A percentile compares a stretch with the other conserved stretches of the same genome.
These are phyloP conservation scores for Eulemur mongoz DNA, from an alignment of 2,797 vertebrate genomes.

Conservation along the genomic window DNA sequence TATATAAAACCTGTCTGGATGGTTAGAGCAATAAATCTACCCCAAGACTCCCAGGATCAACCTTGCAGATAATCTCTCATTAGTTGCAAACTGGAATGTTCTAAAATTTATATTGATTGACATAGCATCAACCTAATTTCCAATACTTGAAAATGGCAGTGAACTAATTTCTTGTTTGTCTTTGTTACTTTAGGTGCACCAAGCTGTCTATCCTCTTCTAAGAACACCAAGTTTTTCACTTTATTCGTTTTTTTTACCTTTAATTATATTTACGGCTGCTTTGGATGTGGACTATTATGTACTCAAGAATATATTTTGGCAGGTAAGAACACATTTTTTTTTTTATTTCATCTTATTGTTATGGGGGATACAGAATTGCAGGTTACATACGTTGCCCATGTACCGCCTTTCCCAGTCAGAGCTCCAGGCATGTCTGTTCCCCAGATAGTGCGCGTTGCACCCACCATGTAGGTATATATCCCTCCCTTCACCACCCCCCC, in stretches of 20 bases:
- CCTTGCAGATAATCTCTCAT: neutral
- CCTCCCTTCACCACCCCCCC: too few relatives aligned
- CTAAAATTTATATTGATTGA: neutral
- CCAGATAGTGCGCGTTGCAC: too few relatives aligned
- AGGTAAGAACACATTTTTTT: constrained; percentile 61
- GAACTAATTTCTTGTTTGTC: constrained; percentile 20
- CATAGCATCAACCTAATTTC: neutral
- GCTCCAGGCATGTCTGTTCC: too few relatives aligned
- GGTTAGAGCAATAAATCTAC: neutral
- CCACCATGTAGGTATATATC: too few relatives aligned
- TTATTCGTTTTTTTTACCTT: constrained; percentile 69
- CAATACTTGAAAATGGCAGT: neutral
- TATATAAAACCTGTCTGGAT: neutral
- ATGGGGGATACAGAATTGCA: too few relatives aligned
- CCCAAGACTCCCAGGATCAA: neutral
- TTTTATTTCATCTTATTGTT: too few relatives aligned
- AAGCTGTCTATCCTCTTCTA: constrained; percentile 66
- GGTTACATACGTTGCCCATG: too few relatives aligned
- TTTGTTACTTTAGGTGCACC: constrained; percentile 62
- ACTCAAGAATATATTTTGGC: constrained; percentile 76
- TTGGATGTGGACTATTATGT: constrained; percentile 76
- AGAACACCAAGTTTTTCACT: constrained; percentile 70
- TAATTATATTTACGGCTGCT: constrained; percentile 77
- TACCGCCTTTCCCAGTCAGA: too few relatives aligned
- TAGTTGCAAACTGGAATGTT: neutral